phyloP scores from a whole-genome alignment of 2,797 vertebrate species.

The Acanthiza pusilla region DNA sequence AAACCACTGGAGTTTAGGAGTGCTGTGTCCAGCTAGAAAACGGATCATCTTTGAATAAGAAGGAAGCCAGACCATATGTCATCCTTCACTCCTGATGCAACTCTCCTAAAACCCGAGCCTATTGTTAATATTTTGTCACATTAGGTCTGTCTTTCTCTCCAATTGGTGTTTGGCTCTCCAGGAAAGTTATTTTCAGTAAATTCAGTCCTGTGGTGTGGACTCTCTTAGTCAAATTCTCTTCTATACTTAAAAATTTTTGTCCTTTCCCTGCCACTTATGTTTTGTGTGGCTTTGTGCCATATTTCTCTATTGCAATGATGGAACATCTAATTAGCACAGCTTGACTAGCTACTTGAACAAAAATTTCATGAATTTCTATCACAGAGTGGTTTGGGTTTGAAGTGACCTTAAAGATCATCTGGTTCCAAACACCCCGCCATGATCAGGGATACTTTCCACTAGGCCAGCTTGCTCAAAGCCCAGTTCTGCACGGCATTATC shows the following conservation, averaged over 20 bases:
- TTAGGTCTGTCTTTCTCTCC: background rate
- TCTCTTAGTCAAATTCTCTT: background rate
- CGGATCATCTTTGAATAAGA: background rate
- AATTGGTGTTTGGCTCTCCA: background rate
- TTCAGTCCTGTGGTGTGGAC: background rate
- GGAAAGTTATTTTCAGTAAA: background rate
- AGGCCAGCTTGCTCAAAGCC: background rate
- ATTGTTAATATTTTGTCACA: background rate
- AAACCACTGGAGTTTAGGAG: background rate
- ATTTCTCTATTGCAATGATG: background rate
- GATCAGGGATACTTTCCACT: background rate
- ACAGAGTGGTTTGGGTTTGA: background rate
- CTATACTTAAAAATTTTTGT: background rate
- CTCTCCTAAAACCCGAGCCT: background rate
- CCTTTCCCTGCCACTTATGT: background rate
- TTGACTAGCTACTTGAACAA: background rate
- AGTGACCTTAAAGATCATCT: background rate
- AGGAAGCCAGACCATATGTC: background rate
- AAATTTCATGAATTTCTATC: background rate
- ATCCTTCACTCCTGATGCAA: background rate
- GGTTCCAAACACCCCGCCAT: background rate
- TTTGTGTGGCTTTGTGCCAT: background rate
- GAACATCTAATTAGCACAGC: background rate
- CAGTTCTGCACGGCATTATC: background rate
- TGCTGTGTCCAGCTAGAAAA: background rate